Evolutionary conservation across 2,113 vertebrate genomes (phyloP).

Genomic region (Sinosuthora webbiana): DNA sequence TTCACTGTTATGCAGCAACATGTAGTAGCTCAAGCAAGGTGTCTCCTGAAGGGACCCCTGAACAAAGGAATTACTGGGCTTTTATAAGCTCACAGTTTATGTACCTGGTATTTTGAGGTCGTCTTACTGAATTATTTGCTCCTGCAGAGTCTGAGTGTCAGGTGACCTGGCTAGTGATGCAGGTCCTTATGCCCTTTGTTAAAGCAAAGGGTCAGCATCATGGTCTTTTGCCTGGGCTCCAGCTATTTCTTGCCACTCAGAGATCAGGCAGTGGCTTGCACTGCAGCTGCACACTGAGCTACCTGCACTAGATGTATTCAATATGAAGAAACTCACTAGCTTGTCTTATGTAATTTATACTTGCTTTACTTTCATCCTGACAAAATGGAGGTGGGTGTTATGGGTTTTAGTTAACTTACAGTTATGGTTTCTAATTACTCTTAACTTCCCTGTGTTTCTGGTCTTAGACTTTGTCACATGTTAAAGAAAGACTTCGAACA

Average conservation of each 20-base stretch:
- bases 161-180: background rate
- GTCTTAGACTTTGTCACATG: background rate
- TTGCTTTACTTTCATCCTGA: background rate
- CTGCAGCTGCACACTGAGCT: background rate
- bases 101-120: background rate
- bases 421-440: background rate
- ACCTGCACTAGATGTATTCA: background rate
- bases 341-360: background rate
- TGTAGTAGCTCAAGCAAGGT: background rate
- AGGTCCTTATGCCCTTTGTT: background rate
- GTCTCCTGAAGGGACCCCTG: background rate
- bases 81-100: background rate
- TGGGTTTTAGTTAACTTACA: background rate
- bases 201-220: background rate
- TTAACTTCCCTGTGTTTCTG: background rate
- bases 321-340: background rate
- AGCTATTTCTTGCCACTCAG: background rate
- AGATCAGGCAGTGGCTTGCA: background rate
- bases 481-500: background rate
- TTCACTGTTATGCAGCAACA: background rate
- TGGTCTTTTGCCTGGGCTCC: too few relatives aligned
- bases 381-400: background rate
- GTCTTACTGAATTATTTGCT: background rate
- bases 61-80: background rate
- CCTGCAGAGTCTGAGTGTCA: background rate